A percentile compares a stretch with the other conserved stretches of the same genome.
phyloP scores from a whole-genome alignment of 2,888 invertebrate genomes.

The Amphipoea oculea region DNA sequence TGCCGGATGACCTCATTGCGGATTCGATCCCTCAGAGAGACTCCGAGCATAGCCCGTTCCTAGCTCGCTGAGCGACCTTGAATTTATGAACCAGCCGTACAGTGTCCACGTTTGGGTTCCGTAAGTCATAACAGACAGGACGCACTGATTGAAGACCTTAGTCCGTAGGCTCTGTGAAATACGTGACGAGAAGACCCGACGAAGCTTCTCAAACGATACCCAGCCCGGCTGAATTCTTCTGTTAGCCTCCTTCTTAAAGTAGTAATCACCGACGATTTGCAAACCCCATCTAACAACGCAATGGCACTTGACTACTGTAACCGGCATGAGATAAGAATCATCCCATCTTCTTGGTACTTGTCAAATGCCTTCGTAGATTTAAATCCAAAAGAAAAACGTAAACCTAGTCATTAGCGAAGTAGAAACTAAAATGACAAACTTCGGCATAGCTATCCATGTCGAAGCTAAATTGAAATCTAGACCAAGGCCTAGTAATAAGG shows the following conservation, averaged over 20 bases:
- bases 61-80: no score
- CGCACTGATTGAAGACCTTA: not conserved
- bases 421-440: not conserved
- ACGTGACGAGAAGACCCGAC: not conserved
- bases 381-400: not conserved
- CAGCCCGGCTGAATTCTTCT: no score
- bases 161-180: not conserved
- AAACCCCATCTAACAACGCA: conserved; percentile 9
- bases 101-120: not conserved
- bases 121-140: not conserved
- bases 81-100: not conserved
- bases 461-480: not conserved
- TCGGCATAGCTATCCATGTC: not conserved
- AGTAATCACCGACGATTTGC: conserved; percentile 4
- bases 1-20: no score
- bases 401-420: not conserved
- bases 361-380: not conserved
- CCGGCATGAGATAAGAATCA: conserved; percentile 9
- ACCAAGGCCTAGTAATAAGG: not conserved
- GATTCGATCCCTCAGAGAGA: not conserved
- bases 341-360: conserved; percentile 2
- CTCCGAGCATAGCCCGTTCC: no score
- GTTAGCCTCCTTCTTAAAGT: not conserved
- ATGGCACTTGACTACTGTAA: conserved; percentile 16
- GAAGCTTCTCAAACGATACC: not conserved